Evolutionary conservation across 2,888 invertebrate genomes (phyloP).

Genomic region (Orthosia gracilis): DNA sequence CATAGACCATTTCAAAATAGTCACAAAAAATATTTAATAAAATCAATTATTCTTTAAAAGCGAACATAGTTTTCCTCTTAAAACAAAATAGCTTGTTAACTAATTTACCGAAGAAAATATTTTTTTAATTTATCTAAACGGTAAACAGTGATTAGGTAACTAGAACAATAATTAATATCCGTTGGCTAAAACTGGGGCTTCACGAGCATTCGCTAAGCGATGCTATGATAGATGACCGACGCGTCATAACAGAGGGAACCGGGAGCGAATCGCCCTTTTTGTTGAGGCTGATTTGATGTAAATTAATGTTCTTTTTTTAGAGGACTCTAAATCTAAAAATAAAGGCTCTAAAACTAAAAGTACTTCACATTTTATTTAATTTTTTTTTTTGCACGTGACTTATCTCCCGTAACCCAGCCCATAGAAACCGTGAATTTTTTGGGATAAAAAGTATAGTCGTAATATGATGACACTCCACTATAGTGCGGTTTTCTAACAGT

Average conservation of each 20-base stretch:
- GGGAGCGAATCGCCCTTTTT: constrained; percentile 35
- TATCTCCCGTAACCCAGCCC: too few relatives aligned
- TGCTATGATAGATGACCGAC: constrained; percentile 56
- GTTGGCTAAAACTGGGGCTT: constrained; percentile 38
- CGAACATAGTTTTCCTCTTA: background rate
- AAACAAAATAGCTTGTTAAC: background rate
- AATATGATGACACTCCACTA: too few relatives aligned
- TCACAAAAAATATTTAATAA: background rate
- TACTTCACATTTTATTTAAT: too few relatives aligned
- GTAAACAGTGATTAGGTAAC: constrained; percentile 21
- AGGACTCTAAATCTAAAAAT: background rate
- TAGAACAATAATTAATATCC: constrained; percentile 49
- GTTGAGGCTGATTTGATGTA: constrained; percentile 33
- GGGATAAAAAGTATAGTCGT: too few relatives aligned
- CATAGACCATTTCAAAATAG: background rate
- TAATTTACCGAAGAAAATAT: constrained; percentile 1
- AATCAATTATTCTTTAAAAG: background rate
- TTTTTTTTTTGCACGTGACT: too few relatives aligned
- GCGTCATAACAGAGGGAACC: constrained; percentile 41
- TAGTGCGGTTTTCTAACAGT: too few relatives aligned
- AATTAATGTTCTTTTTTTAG: constrained; percentile 35
- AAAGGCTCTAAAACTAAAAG: too few relatives aligned
- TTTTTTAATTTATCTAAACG: background rate
- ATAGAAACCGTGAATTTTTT: too few relatives aligned
- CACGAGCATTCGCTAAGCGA: constrained; percentile 38